phyloP scores from a whole-genome alignment of 2,113 vertebrate species.

The Casuarius casuarius region DNA sequence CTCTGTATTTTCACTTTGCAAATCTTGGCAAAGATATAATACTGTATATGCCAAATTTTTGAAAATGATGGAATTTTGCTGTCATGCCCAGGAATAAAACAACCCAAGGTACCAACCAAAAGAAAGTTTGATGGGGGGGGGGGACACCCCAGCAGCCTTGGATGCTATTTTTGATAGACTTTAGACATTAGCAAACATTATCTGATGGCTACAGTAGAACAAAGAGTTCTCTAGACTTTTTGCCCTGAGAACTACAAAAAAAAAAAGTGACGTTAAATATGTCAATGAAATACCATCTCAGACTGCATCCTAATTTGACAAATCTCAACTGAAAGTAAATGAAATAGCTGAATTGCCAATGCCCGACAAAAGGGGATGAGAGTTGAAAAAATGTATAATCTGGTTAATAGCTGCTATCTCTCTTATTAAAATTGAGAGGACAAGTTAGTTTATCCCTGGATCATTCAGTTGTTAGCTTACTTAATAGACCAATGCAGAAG shows the following conservation, averaged over 20 bases:
- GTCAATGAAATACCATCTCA: not conserved
- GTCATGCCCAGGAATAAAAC: slow-evolving; percentile 40
- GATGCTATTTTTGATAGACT: not conserved
- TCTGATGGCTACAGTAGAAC: not conserved
- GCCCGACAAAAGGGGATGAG: slow-evolving; percentile 26
- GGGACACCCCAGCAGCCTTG: not conserved
- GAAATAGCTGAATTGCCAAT: slow-evolving; percentile 52
- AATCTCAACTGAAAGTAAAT: slow-evolving; percentile 37
- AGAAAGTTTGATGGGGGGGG: not conserved
- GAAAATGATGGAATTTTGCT: slow-evolving; percentile 40
- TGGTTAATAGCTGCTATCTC: slow-evolving; percentile 61
- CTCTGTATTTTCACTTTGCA: slow-evolving; percentile 58
- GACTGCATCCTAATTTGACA: slow-evolving; percentile 22
- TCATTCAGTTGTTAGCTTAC: slow-evolving; percentile 60
- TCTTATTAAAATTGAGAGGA: slow-evolving; percentile 64
- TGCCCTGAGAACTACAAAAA: not conserved
- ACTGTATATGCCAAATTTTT: slow-evolving; percentile 50
- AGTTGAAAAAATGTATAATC: slow-evolving; percentile 43
- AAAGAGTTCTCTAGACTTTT: not conserved
- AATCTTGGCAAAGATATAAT: slow-evolving; percentile 57
- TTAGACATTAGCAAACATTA: not conserved
- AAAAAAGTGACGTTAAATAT: not conserved
- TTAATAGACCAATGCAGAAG: slow-evolving; percentile 67
- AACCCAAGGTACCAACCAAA: slow-evolving; percentile 19
- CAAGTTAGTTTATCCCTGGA: slow-evolving; percentile 59